Evolutionary conservation across 2,797 vertebrate genomes (phyloP).

Genomic region (Xenopus petersii): DNA sequence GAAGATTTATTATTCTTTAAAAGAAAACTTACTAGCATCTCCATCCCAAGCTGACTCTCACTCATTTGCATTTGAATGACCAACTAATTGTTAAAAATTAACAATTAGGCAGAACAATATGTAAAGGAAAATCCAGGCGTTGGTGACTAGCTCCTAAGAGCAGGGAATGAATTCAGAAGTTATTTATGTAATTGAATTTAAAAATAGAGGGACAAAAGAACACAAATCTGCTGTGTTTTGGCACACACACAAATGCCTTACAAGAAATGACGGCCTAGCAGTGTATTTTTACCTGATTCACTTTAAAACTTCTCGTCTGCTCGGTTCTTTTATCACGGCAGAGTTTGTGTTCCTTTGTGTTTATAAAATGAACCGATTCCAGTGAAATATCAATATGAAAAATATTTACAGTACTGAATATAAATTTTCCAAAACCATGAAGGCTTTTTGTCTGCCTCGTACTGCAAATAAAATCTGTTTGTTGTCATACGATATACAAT

Average conservation of each 20-base stretch:
- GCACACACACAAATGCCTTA: conserved; percentile 37
- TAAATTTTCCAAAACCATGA: too few relatives aligned
- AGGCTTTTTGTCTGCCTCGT: too few relatives aligned
- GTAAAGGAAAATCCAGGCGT: conserved; percentile 61
- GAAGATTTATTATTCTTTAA: conserved; percentile 46
- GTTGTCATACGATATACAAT: too few relatives aligned
- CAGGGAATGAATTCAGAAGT: conserved; percentile 64
- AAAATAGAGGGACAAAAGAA: conserved; percentile 66
- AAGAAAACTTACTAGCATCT: conserved; percentile 34
- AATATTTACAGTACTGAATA: too few relatives aligned
- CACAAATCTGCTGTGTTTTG: conserved; percentile 55
- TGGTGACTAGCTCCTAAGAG: conserved; percentile 73
- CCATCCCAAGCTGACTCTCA: conserved; percentile 60
- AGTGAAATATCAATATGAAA: too few relatives aligned
- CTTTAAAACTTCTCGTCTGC: conserved; percentile 14
- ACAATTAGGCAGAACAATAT: conserved; percentile 68
- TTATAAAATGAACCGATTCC: too few relatives aligned
- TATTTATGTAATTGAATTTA: conserved; percentile 72
- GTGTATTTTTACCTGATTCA: background rate
- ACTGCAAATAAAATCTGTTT: too few relatives aligned
- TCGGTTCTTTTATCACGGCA: conserved; percentile 3
- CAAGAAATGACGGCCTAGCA: conserved; percentile 17
- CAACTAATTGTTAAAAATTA: conserved; percentile 78
- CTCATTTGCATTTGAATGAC: conserved; percentile 74
- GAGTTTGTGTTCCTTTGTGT: background rate